Conservation (phyloP, 1,140 invertebrate genomes). For the Dendrolimus punctatus region DNA sequence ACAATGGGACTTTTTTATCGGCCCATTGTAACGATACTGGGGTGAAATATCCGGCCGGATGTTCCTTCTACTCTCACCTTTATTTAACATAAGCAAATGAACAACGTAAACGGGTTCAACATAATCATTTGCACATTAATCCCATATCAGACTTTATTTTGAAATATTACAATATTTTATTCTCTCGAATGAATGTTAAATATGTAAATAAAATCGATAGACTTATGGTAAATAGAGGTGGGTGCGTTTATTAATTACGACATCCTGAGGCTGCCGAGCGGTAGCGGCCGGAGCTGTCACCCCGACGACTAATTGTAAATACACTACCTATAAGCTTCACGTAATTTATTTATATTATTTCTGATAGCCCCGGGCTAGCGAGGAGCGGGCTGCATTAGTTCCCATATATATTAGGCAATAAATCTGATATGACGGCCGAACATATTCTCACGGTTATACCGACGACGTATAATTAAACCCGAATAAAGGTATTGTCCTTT, state of each 20-base stretch:
- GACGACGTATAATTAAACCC: conserved; percentile 46
- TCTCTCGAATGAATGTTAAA: neutral
- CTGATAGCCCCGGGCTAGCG: conserved; percentile 34
- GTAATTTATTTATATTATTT: conserved; percentile 69
- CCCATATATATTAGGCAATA: conserved; percentile 64
- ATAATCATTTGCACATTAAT: neutral
- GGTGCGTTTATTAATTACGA: conserved; percentile 47
- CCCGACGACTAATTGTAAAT: conserved; percentile 63
- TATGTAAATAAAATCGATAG: conserved; percentile 1
- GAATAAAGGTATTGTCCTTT: conserved; percentile 38
- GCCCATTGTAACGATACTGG: conserved; percentile 54
- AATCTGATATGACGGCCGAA: conserved; percentile 45
- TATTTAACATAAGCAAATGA: conserved; percentile 47
- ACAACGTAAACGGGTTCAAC: conserved; percentile 45
- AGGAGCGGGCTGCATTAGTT: conserved; percentile 46
- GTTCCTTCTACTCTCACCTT: conserved; percentile 55
- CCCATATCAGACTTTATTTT: no score
- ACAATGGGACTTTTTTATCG: conserved; percentile 66
- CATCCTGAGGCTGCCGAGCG: conserved; percentile 32
- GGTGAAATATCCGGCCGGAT: conserved; percentile 70
- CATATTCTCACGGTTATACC: conserved; percentile 55
- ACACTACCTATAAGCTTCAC: conserved; percentile 53
- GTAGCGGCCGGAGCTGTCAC: conserved; percentile 64
- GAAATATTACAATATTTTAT: no score
- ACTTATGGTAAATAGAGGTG: neutral